Evolutionary conservation across 1,140 invertebrate genomes (phyloP), one percentile per base, ranked within the genome.

Genomic region (Dinothrombium tinctorium): DNA sequence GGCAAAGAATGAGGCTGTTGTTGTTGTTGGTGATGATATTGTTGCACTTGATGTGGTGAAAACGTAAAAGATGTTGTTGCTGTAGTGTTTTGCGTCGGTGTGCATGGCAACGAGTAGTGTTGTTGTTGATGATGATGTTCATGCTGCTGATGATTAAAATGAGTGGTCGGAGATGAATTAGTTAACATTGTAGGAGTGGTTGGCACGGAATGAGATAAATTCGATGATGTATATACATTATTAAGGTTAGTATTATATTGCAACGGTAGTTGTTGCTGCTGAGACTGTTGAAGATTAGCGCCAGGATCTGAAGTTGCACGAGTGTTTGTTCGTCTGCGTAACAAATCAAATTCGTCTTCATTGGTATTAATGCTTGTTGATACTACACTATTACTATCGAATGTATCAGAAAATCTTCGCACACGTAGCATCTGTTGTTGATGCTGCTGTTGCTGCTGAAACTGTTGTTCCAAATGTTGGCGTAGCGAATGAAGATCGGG

Each of bases 151-250:
- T 28, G 22, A 22, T 33, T 15, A 14, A 23, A 33, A 33, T 33
- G 15, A 32, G 33, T 33, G 37, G 14, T 29, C 28, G 5, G 20
- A 33, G 22, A n/a, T 24, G 29, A 24, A 20, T 29, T 31, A 41
- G 24, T 33, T 11, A 41, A 14, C n/a, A 12, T 14, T 9, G 40
- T 41, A 9, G 40, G 40, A 9, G 40, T 41, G 5, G 17, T 41
- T 41, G 40, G 40, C 29, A 41, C 40, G 14, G 40, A 41, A 32
- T 41, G 40, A 7, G 29, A 33, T 41, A 32, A 25, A 36, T 36
- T 21, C 12, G 20, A 36, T 36, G 19, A n/a, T 21, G 11, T 33
- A 19, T 33, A 17, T 17, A 17, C 6, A 12, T 36, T 9, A 4
- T 29, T 11, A 29, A 29, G 12, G 12, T 29, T 11, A 29, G 33